Base-by-base conservation (phyloP, 2,113 vertebrate genomes). In the Cottus gobio region DNA sequence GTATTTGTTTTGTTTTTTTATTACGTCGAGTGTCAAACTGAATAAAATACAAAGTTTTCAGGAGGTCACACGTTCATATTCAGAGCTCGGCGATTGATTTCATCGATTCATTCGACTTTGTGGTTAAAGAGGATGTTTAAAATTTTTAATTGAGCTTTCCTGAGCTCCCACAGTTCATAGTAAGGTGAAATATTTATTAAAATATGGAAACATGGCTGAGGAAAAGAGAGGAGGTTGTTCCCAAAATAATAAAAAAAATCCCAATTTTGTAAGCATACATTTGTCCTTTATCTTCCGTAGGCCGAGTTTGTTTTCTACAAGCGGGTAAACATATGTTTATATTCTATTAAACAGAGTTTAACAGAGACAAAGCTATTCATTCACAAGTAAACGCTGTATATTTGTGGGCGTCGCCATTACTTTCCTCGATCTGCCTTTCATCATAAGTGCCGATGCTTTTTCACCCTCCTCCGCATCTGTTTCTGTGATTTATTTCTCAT, bases 11-110 rank as follows among this genome's bases (percentile, higher is more conserved):
- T 39, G 1, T 30, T 44, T 46, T 58, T 58, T 36, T n/a, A 50
- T 66, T 12, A 4, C 16, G 10, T 18, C 5, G 26, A n/a, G 20
- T 7, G 13, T 24, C 7, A 36, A 1, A 22, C 60, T 22, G 52
- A 3, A 24, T 6, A 50, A 42, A 20, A 71, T 13, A 1, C 2
- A 9, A 57, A 56, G 31, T 72, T 71, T 52, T 60, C 22, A 11
- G 58, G 3, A 36, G 6, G 63, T 71, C 26, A 62, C 69, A 65
- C 74, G 62, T 22, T 24, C 52, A 63, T 24, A 57, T 56, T 64
- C 2, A 50, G 48, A 22, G 48, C 20, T n/a, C 5, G 52, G 12
- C 24, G 26, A 57, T 24, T 50, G 7, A 50, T 50, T 50, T n/a
- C 48, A 52, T 52, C 20, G n/a, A n/a, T 52, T 52, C 2, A 46